These are phyloP conservation scores for Cebus imitator DNA, from an alignment of 2,113 vertebrate genomes.

Conservation along the genomic window DNA sequence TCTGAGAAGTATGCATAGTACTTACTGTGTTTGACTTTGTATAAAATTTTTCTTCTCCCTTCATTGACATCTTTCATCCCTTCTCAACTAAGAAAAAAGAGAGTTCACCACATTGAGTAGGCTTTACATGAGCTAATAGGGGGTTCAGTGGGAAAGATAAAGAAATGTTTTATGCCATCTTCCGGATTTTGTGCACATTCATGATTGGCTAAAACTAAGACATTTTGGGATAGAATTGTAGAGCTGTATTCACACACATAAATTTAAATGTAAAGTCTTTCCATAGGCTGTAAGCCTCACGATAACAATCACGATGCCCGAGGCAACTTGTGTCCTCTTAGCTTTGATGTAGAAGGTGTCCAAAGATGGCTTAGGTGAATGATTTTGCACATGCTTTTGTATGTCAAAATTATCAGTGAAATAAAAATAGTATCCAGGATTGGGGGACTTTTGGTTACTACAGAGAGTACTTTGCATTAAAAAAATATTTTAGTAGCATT, in stretches of 20 bases:
- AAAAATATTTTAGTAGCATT: neutral
- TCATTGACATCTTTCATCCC: neutral
- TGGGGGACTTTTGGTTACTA: neutral
- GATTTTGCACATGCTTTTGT: neutral
- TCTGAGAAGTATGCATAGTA: neutral
- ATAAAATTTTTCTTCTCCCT: neutral
- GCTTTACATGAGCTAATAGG: neutral
- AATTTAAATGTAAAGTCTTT: neutral
- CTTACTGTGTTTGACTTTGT: neutral
- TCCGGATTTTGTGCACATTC: neutral
- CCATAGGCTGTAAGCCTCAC: neutral
- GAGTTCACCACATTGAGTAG: neutral
- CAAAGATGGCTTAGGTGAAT: neutral
- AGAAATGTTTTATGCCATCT: neutral
- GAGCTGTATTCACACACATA: neutral
- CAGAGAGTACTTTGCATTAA: neutral
- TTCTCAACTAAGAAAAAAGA: neutral
- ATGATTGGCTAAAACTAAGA: neutral
- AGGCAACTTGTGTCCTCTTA: neutral
- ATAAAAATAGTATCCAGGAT: neutral
- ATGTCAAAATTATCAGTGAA: neutral
- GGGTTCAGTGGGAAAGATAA: neutral
- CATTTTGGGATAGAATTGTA: neutral
- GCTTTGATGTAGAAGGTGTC: neutral
- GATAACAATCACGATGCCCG: rapidly evolving